Percentiles rank a stretch among this genome's conserved stretches.
phyloP scores from a whole-genome alignment of 2,797 vertebrate genomes.

The Neopelma chrysocephalum region DNA sequence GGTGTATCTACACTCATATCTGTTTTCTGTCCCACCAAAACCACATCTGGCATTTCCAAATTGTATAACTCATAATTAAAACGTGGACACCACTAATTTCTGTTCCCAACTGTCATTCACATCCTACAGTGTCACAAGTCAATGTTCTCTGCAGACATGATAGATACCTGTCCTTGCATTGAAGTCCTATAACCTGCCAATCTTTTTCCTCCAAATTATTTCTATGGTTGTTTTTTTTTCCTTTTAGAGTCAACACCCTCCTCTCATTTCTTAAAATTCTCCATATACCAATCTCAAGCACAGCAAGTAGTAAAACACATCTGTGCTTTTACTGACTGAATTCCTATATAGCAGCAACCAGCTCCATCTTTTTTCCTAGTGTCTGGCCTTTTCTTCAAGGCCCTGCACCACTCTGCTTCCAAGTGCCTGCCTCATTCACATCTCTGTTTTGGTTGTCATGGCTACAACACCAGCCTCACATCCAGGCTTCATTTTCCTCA shows the following conservation, averaged over 20 bases:
- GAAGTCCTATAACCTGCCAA: background rate
- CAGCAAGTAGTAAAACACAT: background rate
- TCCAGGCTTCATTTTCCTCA: constrained; percentile 21
- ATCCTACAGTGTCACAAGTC: background rate
- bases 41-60: background rate
- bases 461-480: constrained; percentile 32
- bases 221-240: background rate
- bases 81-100: background rate
- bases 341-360: background rate
- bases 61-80: background rate
- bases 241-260: background rate
- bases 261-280: background rate
- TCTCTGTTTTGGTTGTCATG: constrained; percentile 44
- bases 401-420: background rate
- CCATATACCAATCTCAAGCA: background rate
- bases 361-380: background rate
- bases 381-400: constrained; percentile 20
- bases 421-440: background rate
- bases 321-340: constrained; percentile 3
- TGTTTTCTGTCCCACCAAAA: background rate
- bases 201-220: background rate
- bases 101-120: background rate
- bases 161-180: background rate
- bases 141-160: background rate
- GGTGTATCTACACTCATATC: background rate